Evolutionary conservation across 2,888 invertebrate species (phyloP).

Genomic region (Lymantria monacha): DNA sequence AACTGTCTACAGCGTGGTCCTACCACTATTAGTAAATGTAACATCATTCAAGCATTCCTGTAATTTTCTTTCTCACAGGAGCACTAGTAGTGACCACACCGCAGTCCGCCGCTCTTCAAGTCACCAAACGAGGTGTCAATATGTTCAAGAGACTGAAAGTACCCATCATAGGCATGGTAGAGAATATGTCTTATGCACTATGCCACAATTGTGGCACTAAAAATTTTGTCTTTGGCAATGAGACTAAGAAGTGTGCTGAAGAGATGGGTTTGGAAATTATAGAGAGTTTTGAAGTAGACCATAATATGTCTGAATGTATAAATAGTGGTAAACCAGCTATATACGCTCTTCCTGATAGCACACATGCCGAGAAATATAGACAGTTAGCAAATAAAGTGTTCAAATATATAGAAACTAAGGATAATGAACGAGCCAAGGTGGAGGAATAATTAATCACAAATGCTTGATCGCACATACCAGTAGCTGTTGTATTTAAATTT

Average conservation of each 20-base stretch:
- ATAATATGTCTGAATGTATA: conserved; percentile 85
- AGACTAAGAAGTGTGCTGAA: conserved; percentile 82
- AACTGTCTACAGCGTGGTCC: too few relatives aligned
- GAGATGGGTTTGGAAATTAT: conserved; percentile 86
- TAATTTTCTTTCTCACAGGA: conserved; percentile 70
- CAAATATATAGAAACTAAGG: conserved; percentile 66
- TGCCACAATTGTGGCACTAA: conserved; percentile 90
- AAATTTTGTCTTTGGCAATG: conserved; percentile 88
- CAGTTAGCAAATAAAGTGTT: conserved; percentile 71
- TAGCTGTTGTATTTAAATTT: conserved; percentile 38
- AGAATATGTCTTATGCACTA: conserved; percentile 92
- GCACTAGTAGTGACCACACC: conserved; percentile 96
- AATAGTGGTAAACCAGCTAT: conserved; percentile 90
- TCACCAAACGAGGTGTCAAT: conserved; percentile 91
- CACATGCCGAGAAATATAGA: conserved; percentile 72
- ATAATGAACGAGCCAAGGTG: conserved; percentile 49
- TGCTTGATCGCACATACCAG: conserved; percentile 34
- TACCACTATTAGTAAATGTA: too few relatives aligned
- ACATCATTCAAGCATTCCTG: neutral
- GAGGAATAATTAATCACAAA: conserved; percentile 45
- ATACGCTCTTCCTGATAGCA: conserved; percentile 83
- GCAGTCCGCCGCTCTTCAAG: conserved; percentile 92
- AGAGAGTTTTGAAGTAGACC: conserved; percentile 88
- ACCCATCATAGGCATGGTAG: conserved; percentile 93
- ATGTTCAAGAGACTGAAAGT: conserved; percentile 94